These are phyloP conservation scores for Erpobdella octoculata DNA, from an alignment of 2,888 invertebrate genomes.

Conservation along the genomic window DNA sequence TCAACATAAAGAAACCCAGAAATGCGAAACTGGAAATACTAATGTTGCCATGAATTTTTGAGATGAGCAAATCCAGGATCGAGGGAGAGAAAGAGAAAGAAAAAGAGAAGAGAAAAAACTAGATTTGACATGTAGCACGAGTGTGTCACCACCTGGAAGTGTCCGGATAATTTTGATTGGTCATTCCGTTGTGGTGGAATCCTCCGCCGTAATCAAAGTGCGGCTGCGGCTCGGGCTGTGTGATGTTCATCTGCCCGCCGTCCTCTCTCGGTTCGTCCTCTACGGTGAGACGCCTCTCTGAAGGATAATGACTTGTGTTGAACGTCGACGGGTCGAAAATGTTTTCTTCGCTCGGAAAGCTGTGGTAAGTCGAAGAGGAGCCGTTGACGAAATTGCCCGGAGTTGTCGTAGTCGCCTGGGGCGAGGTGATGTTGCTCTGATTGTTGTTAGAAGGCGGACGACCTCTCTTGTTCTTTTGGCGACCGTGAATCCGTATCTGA, in stretches of 20 bases:
- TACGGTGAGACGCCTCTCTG: neutral
- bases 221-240: neutral
- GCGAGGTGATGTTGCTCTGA: neutral
- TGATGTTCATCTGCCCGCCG: neutral
- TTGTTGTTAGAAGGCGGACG: conserved; percentile 24
- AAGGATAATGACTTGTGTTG: neutral
- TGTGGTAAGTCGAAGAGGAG: neutral
- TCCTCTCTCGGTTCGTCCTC: conserved; percentile 1
- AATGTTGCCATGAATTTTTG: too few relatives aligned
- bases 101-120: neutral
- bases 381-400: neutral
- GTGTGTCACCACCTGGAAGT: neutral
- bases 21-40: too few relatives aligned
- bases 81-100: neutral
- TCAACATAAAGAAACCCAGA: too few relatives aligned
- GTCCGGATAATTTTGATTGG: neutral
- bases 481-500: conserved; percentile 25
- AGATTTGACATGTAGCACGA: too few relatives aligned
- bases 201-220: neutral
- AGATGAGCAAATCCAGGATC: conserved; percentile 1
- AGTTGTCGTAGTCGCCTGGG: neutral
- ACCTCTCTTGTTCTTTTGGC: conserved; percentile 27
- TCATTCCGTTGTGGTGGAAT: conserved; percentile 6
- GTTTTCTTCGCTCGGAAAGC: neutral
- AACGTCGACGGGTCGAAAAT: neutral